Percentiles rank a stretch among this genome's conserved stretches.
Evolutionary conservation across 2,113 vertebrate genomes (phyloP).

Genomic region (Pampusana beccarii): DNA sequence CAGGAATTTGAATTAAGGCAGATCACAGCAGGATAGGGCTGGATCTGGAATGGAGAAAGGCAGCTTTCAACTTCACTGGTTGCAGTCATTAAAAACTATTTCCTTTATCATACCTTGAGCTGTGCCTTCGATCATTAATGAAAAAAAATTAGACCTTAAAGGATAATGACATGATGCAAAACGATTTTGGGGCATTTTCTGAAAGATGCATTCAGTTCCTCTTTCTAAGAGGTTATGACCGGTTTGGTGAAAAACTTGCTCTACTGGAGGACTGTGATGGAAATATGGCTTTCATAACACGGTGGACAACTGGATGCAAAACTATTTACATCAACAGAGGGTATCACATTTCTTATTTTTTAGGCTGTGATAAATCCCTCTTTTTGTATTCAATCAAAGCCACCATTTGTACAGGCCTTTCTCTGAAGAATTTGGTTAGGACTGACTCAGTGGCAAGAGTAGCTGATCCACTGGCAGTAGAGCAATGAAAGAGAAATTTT

Average conservation of each 20-base stretch:
- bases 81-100: neutral
- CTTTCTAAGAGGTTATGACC: neutral
- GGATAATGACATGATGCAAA: neutral
- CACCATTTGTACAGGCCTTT: neutral
- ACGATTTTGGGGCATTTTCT: neutral
- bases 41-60: rapidly evolving
- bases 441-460: neutral
- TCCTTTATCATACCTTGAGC: neutral
- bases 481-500: neutral
- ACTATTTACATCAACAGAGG: neutral
- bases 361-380: neutral
- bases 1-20: neutral
- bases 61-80: neutral
- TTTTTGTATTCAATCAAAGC: neutral
- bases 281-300: neutral
- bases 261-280: neutral
- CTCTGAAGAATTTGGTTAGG: neutral
- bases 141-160: neutral
- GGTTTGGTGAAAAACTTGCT: neutral
- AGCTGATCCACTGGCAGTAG: neutral
- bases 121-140: neutral
- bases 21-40: neutral
- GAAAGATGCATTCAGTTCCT: neutral
- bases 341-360: neutral
- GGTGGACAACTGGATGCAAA: neutral